Percentiles rank a stretch among this genome's conserved stretches.
Evolutionary conservation across 2,113 vertebrate genomes (phyloP).

Genomic region (Porphyrio hochstetteri): DNA sequence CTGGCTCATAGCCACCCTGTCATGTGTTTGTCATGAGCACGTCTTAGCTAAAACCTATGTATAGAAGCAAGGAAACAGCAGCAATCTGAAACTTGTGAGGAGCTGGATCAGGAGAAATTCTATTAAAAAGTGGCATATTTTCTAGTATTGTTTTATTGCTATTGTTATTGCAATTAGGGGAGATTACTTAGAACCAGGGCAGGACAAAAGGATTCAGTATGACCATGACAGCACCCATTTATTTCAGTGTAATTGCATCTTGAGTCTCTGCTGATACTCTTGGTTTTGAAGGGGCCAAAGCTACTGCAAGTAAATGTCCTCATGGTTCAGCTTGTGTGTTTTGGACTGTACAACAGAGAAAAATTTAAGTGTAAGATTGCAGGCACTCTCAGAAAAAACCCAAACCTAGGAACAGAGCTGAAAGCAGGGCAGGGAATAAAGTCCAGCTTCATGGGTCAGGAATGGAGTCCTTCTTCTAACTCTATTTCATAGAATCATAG

Average conservation of each 20-base stretch:
- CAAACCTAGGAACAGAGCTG: not conserved
- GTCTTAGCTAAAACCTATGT: not conserved
- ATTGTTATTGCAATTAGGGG: not conserved
- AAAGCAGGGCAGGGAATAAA: not conserved
- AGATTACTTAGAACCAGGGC: not conserved
- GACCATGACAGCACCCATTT: not conserved
- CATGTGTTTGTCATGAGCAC: not conserved
- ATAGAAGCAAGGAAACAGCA: not conserved
- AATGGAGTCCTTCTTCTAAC: not conserved
- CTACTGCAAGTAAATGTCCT: not conserved
- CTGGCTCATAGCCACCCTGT: too few species aligned
- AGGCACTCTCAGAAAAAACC: not conserved
- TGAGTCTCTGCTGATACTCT: not conserved
- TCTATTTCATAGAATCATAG: too few species aligned
- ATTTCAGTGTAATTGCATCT: not conserved
- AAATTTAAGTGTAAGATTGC: not conserved
- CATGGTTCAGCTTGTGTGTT: not conserved
- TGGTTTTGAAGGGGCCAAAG: not conserved
- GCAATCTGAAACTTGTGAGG: not conserved
- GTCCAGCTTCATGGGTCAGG: not conserved
- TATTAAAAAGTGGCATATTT: not conserved
- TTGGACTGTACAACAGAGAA: not conserved
- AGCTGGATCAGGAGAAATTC: not conserved
- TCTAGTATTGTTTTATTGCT: not conserved
- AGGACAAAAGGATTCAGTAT: not conserved